These are phyloP conservation scores for Acrocephalus kingi DNA, from an alignment of 2,113 vertebrate genomes.

Conservation along the genomic window DNA sequence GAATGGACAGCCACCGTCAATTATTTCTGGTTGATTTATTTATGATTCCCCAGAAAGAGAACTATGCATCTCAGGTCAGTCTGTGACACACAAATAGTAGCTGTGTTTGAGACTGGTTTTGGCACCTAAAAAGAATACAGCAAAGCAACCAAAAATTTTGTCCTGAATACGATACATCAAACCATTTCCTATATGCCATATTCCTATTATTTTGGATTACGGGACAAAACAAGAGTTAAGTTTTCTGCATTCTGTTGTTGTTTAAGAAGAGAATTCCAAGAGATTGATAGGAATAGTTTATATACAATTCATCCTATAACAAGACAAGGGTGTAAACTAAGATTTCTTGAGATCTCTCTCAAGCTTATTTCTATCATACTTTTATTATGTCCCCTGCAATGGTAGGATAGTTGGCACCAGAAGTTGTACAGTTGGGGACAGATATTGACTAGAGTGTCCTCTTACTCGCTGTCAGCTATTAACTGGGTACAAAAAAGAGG, in stretches of 20 bases:
- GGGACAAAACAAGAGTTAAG: background rate
- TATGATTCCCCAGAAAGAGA: slow-evolving; percentile 65
- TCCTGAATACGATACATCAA: background rate
- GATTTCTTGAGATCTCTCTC: background rate
- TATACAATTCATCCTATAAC: background rate
- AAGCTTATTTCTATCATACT: background rate
- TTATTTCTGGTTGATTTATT: slow-evolving; percentile 77
- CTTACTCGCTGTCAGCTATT: background rate
- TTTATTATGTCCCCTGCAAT: background rate
- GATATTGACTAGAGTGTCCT: background rate
- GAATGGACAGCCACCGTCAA: slow-evolving; percentile 79
- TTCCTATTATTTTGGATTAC: background rate
- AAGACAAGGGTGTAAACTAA: background rate
- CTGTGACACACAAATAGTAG: slow-evolving; percentile 2
- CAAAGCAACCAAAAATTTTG: background rate
- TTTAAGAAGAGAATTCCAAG: background rate
- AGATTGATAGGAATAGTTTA: background rate
- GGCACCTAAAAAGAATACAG: background rate
- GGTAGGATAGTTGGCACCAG: background rate
- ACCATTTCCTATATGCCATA: background rate
- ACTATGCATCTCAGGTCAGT: slow-evolving; percentile 35
- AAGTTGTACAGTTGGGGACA: background rate
- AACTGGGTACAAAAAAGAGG: background rate
- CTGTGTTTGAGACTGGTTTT: background rate
- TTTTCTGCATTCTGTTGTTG: background rate